Conservation (phyloP, 2,888 invertebrate species). For the Scaptomyza polygonia region DNA sequence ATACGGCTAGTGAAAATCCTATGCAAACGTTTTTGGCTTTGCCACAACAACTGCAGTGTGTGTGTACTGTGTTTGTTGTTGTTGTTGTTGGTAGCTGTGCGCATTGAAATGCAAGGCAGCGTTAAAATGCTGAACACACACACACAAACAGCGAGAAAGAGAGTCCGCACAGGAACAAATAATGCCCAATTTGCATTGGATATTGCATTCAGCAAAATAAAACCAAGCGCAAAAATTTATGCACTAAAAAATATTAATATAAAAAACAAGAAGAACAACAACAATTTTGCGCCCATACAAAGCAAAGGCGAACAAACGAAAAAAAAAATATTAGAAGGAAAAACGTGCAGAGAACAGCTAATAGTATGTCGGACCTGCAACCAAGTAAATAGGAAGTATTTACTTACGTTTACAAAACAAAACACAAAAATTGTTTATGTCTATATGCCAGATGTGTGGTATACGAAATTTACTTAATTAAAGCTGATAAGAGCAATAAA, state of each 20-base stretch:
- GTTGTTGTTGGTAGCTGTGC: constrained; percentile 23
- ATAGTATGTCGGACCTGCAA: constrained; percentile 35
- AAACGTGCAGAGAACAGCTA: constrained; percentile 61
- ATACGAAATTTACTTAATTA: constrained; percentile 58
- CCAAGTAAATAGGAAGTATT: constrained; percentile 68
- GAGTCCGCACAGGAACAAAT: constrained; percentile 69
- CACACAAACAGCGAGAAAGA: constrained; percentile 37
- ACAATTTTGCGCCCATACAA: constrained; percentile 22
- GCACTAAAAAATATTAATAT: constrained; percentile 49
- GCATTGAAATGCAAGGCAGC: constrained; percentile 76
- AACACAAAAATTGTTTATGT: background rate
- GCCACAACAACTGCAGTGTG: constrained; percentile 34
- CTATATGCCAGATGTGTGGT: constrained; percentile 1
- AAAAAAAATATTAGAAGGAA: background rate
- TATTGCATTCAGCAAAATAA: constrained; percentile 50
- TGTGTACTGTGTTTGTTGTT: constrained; percentile 28
- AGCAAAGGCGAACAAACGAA: constrained; percentile 18
- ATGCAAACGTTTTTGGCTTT: constrained; percentile 62
- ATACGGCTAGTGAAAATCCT: constrained; percentile 64
- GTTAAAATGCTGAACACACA: constrained; percentile 74
- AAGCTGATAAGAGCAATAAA: constrained; percentile 60
- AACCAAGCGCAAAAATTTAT: constrained; percentile 47
- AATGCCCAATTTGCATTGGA: constrained; percentile 78
- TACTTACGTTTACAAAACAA: constrained; percentile 7
- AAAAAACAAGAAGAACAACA: background rate